Base-by-base conservation (phyloP, 2,888 invertebrate species). In the Caenorhabditis afra region DNA sequence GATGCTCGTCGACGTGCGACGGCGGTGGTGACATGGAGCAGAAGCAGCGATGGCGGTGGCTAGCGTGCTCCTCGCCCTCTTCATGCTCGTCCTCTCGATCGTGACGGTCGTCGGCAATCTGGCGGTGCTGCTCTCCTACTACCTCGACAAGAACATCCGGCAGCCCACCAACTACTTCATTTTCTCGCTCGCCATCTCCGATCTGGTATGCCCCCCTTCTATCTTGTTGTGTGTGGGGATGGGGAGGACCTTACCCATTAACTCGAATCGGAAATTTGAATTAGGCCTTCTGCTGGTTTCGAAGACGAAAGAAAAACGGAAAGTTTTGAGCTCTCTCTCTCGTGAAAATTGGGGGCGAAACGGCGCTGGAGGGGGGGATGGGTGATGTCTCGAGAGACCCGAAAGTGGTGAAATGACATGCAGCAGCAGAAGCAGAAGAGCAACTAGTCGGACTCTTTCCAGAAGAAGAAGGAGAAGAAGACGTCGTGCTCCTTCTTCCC, bases 91-190 rank as follows among this genome's bases (percentile, higher is more conserved):
- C 37, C 81, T 90, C 39, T 87, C 87, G 14, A 80, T 89, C 52
- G 65, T 89, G 61, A 90, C 90, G 10, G 81, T 90, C 20, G 81
- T 87, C 80, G 99, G 99, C 66, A 99, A 99, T 91, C 95, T 97
- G 66, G 93, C 99, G 81, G 90, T 90, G 4, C 67, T 90, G 18
- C 79, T 90, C 23, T 89, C 88, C 7, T 90, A 89, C 79, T 89
- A 89, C 74, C 76, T 90, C 41, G 90, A 90, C 84, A 90, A 90
- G 81, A 88, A 87, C 81, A 93, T 93, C 82, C 92, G 99, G 68
- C 97, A 98, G 91, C 98, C 99, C 35, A 97, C 97, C 91, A 99
- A 99, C 92, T 99, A 98, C 92, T 99, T 98, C 93, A 97, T 99
- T 84, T 97, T 97, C 10, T 98, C 98, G 0, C 93, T 99, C 81